Conservation (phyloP, 2,797 vertebrate species). For the Dicrostonyx torquatus region DNA sequence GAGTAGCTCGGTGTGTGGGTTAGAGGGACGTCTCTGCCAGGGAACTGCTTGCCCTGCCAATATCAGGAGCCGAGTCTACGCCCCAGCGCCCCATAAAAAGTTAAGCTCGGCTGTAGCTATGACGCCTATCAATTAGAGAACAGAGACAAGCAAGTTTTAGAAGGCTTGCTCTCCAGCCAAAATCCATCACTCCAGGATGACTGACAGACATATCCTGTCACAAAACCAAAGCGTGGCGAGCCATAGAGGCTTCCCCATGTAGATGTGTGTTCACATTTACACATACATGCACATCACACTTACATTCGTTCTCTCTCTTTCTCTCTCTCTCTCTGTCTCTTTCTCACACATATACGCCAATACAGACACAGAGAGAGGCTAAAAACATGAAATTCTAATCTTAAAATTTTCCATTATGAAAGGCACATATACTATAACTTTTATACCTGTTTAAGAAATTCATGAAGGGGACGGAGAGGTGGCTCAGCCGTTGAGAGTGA, state of each 20-base stretch:
- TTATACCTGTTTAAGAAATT: conserved; percentile 46
- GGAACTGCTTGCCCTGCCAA: not conserved
- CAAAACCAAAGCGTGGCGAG: not conserved
- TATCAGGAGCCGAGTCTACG: not conserved
- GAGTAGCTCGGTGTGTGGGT: not conserved
- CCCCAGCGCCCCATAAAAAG: not conserved
- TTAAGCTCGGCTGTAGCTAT: not conserved
- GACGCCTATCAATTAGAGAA: not conserved
- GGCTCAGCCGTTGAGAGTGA: not conserved
- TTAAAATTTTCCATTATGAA: conserved; percentile 38
- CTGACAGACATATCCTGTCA: not conserved
- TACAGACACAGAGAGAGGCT: not conserved
- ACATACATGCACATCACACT: not conserved
- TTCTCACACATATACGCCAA: not conserved
- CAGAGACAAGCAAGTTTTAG: not conserved
- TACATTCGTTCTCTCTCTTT: not conserved
- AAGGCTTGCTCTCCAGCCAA: not conserved
- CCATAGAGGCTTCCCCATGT: not conserved
- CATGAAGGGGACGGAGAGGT: not conserved
- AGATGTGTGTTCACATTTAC: not conserved
- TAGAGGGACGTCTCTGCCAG: not conserved
- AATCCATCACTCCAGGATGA: not conserved
- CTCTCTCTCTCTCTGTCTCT: not conserved
- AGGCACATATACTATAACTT: not conserved
- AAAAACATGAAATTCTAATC: conserved; percentile 8